These are phyloP conservation scores for Lycopodina hypogea DNA, from an alignment of 37 sponge, comb jelly and placozoan genomes.

Conservation along the genomic window DNA sequence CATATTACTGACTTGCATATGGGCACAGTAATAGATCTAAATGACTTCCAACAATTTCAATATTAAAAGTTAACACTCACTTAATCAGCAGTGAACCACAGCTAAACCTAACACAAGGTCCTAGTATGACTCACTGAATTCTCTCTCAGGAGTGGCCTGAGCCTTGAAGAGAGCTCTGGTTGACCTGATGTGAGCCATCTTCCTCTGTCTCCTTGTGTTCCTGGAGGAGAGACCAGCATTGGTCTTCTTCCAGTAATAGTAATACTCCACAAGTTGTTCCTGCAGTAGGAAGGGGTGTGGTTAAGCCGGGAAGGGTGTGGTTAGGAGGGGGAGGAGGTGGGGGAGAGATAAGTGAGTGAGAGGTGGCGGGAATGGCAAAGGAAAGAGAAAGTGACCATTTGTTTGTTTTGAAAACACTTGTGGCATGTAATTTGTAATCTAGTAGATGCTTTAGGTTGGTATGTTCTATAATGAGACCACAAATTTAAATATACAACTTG, in stretches of 20 bases:
- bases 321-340: background rate
- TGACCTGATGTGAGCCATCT: slow-evolving; percentile 59
- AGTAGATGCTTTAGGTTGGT: no score
- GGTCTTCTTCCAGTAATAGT: slow-evolving; percentile 86
- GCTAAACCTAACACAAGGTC: no score
- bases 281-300: slow-evolving; percentile 17
- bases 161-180: slow-evolving; percentile 46
- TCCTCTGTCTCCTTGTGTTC: slow-evolving; percentile 62
- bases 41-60: no score
- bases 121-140: slow-evolving; percentile 64
- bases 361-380: background rate
- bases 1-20: no score
- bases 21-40: no score
- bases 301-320: slow-evolving; percentile 6
- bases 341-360: background rate
- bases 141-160: slow-evolving; percentile 37
- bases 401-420: no score
- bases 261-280: slow-evolving; percentile 64
- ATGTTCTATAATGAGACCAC: no score
- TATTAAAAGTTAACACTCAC: no score
- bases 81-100: no score
- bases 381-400: background rate
- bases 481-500: no score
- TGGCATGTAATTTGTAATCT: no score
- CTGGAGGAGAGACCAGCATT: slow-evolving; percentile 66